Base-by-base conservation (phyloP, 2,797 vertebrate species). In the Siniperca undulata region DNA sequence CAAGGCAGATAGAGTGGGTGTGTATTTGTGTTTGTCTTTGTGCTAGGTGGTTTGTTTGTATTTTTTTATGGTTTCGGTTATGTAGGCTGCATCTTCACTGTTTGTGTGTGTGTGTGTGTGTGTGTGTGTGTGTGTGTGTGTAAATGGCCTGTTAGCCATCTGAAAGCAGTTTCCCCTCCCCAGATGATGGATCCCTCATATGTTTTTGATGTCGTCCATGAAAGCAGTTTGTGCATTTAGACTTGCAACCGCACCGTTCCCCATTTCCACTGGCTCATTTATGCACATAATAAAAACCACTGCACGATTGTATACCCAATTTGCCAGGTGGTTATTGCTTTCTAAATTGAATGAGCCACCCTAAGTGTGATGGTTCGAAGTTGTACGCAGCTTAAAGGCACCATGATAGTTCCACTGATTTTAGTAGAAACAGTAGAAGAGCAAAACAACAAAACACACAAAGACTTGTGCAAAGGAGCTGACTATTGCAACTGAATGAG, bases 321-420 rank as follows among this genome's bases (percentile, higher is more conserved):
- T 94, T 95, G 92, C 93, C 93, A 94, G 91, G 91, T 92, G 90
- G 91, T 95, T 94, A 94, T 94, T 94, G 93, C 93, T 87, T 93
- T 89, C 89, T 82, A 93, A 93, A 93, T 92, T 94, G 94, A 95
- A 94, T 94, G 93, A 95, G 90, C 89, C 88, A 74, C 82, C 84
- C 84, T 90, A 92, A 94, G 93, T 94, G 92, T 91, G 91, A 93
- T 92, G 92, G 89, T 85, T 86, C 50, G 65, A 88, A 90, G 90
- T 92, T 87, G 82, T 83, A 67, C 55, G 84, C 84, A 60, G 90
- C 91, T 93, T 93, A 90, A 90, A 92, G 91, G 90, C 86, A 78
- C 79, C 77, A 24, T 87, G 88, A 90, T 92, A 77, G 90, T 85
- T 79, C 56, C 85, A 48, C 73, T 81, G 88, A 85, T 92, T 89